Base-by-base conservation (phyloP, 2,888 invertebrate species). In the Iphiclides podalirius region DNA sequence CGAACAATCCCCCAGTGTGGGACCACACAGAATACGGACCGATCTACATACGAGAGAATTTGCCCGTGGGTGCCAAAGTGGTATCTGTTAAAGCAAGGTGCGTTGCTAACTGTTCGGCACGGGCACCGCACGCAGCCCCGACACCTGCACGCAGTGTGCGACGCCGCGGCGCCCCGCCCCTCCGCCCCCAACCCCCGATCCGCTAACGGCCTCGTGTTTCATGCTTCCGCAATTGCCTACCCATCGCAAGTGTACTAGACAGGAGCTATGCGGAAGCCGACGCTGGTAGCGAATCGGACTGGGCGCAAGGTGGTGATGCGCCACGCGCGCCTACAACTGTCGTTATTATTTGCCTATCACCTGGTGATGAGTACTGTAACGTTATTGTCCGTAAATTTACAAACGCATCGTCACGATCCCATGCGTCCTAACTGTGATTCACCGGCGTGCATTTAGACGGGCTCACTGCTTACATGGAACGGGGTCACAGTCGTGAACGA, bases 61-160 rank as follows among this genome's bases (percentile, higher is more conserved):
- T 96, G 92, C 95, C 97, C 91, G 96, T 97, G 87, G 98, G 97
- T 91, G 96, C 96, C 91, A 96, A 95, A 94, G 96, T 98, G 93
- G 95, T 97, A 90, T 96, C 97, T 91, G 95, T 97, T 90, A 97
- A 97, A 95, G 98, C 98, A 94, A 97, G 97, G 97, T 97, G 96
- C 94, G 96, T 95, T 79, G 76, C 72, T 76, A 72, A 79, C 73
- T 79, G 80, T 84, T 77, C 79, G 79, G 80, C 85, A 83, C 87
- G 90, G 90, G 90, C 90, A 89, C 89, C 89, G 91, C 91, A 91
- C 91, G 90, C 89, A 90, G 90, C 90, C 90, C 90, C 80, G 72
- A 70, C 86, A 89, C 86, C 81, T 70, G 77, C 68, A 78, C 71
- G 77, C 56, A 61, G 61, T 63, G 72, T 66, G 59, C 68, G 71